Conservation (phyloP, 2,888 invertebrate species). For the Mamestra brassicae region DNA sequence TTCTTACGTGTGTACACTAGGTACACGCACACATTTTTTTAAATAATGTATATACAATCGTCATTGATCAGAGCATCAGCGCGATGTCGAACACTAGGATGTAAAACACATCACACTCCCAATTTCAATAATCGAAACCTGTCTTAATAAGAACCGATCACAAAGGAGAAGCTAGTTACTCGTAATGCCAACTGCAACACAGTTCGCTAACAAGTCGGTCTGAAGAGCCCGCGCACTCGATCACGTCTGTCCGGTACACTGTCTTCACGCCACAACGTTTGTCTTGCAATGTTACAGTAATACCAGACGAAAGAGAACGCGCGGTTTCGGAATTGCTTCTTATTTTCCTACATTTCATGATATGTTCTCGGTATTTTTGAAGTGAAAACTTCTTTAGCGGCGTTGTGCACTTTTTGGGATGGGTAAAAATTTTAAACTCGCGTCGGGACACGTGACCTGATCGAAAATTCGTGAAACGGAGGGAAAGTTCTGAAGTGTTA, state of each 20-base stretch:
- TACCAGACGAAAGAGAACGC: background rate
- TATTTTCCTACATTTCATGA: background rate
- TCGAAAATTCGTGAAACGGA: too few species aligned
- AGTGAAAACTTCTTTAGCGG: too few species aligned
- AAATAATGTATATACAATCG: too few species aligned
- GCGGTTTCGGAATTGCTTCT: background rate
- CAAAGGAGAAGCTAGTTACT: background rate
- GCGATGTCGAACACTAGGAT: background rate
- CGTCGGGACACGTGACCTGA: too few species aligned
- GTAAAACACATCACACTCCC: background rate
- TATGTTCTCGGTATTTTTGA: background rate
- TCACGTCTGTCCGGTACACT: conserved; percentile 42
- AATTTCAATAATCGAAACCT: background rate
- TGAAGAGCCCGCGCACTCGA: conserved; percentile 40
- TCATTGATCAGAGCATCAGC: background rate
- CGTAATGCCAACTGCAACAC: background rate
- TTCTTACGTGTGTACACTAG: too few species aligned
- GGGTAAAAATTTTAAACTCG: too few species aligned
- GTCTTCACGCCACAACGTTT: conserved; percentile 44
- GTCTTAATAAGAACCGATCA: background rate
- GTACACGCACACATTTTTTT: too few species aligned
- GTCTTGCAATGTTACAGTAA: conserved; percentile 27
- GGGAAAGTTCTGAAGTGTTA: too few species aligned
- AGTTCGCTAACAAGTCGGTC: conserved; percentile 41
- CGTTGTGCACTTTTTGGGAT: too few species aligned